A percentile compares a stretch with the other conserved stretches of the same genome.
Conservation (phyloP, 1,140 invertebrate genomes). For the Bombus sibiricus region DNA sequence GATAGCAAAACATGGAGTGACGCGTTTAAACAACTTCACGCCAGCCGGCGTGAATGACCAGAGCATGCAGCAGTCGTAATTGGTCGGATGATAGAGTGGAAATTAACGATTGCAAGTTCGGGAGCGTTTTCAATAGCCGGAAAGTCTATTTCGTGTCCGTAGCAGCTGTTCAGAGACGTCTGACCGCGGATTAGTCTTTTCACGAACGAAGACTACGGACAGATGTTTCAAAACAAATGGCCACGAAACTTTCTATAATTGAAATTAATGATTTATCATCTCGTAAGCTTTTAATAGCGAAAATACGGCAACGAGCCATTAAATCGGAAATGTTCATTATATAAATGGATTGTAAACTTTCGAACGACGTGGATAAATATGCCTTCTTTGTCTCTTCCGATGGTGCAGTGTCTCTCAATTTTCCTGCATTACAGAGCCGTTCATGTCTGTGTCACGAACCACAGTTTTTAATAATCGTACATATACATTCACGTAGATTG, state of each 20-base stretch:
- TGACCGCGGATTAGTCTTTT: constrained; percentile 59
- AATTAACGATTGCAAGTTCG: constrained; percentile 45
- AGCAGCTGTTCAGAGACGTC: constrained; percentile 46
- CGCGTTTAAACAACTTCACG: constrained; percentile 1
- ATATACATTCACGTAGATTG: not conserved
- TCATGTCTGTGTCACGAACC: not conserved
- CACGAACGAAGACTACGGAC: constrained; percentile 36
- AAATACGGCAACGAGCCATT: not conserved
- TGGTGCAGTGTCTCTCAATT: not conserved
- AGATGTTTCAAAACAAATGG: constrained; percentile 67
- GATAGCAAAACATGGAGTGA: not conserved
- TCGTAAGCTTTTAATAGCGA: constrained; percentile 22
- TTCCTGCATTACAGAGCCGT: constrained; percentile 4
- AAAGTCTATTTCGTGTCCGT: constrained; percentile 32
- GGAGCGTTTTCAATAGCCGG: constrained; percentile 21
- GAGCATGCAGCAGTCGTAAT: not conserved
- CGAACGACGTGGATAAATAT: constrained; percentile 27
- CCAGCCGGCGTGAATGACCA: not conserved
- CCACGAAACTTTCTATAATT: constrained; percentile 54
- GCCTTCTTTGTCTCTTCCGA: not conserved
- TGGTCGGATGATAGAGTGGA: constrained; percentile 21
- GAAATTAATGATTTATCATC: constrained; percentile 62
- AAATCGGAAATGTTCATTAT: constrained; percentile 38
- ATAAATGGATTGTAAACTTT: constrained; percentile 43
- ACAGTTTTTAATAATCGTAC: not conserved